phyloP scores from a whole-genome alignment of 2,888 invertebrate genomes.

The Athrips mouffetella region DNA sequence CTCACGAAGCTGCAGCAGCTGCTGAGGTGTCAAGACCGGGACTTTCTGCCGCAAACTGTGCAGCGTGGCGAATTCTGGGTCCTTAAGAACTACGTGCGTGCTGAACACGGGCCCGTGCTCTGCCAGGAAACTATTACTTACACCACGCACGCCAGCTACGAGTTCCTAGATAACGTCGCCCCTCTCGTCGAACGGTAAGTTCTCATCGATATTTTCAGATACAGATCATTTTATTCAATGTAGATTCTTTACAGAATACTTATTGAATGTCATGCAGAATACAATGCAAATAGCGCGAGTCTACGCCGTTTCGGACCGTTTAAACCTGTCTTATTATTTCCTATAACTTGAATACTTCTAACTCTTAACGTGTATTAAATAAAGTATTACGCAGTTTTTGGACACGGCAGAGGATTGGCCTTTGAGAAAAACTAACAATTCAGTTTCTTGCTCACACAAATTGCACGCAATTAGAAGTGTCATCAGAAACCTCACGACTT shows the following conservation, averaged over 20 bases:
- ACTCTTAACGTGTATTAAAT: too few species aligned
- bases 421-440: too few species aligned
- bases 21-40: slow-evolving; percentile 82
- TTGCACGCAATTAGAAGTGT: slow-evolving; percentile 37
- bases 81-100: slow-evolving; percentile 89
- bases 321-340: too few species aligned
- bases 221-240: too few species aligned
- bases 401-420: too few species aligned
- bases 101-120: slow-evolving; percentile 81
- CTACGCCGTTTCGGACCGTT: too few species aligned
- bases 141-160: slow-evolving; percentile 94
- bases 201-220: too few species aligned
- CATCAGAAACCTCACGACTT: slow-evolving; percentile 37
- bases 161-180: slow-evolving; percentile 92
- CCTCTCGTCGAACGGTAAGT: slow-evolving; percentile 86
- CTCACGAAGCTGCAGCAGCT: slow-evolving; percentile 60
- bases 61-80: slow-evolving; percentile 93
- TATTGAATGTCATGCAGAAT: not conserved
- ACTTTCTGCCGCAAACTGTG: slow-evolving; percentile 77
- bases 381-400: too few species aligned
- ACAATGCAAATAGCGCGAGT: too few species aligned
- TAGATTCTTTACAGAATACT: too few species aligned
- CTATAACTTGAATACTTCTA: too few species aligned
- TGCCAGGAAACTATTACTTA: slow-evolving; percentile 94
- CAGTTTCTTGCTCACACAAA: slow-evolving; percentile 18